Conservation (phyloP, 2,113 vertebrate genomes). For the Laterallus jamaicensis region DNA sequence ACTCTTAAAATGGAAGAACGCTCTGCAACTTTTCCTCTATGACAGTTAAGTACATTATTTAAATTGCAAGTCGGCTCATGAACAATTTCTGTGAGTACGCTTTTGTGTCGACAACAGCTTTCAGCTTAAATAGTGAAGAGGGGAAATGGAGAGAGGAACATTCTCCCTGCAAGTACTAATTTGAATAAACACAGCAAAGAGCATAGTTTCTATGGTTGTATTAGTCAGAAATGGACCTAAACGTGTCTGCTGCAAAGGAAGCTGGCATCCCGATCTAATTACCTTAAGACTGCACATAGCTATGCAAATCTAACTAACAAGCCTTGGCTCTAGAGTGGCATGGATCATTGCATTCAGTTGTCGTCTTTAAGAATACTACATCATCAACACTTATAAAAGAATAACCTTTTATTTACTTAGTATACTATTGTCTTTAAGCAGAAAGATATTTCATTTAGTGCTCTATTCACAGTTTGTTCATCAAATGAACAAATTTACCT, state of each 20-base stretch:
- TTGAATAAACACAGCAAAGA: neutral
- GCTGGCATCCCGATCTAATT: neutral
- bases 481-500: neutral
- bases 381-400: neutral
- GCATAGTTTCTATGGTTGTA: neutral
- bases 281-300: neutral
- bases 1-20: neutral
- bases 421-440: neutral
- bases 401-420: neutral
- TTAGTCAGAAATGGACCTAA: neutral
- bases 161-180: neutral
- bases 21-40: neutral
- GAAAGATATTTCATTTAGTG: neutral
- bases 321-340: neutral
- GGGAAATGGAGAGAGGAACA: neutral
- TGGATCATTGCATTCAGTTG: neutral
- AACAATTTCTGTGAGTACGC: neutral
- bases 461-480: neutral
- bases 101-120: neutral
- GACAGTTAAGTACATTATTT: neutral
- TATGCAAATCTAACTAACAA: neutral
- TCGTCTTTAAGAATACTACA: neutral
- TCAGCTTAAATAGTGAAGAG: neutral
- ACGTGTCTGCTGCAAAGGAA: neutral
- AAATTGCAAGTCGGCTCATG: neutral